Base-by-base conservation (phyloP, 1,140 invertebrate species). In the Sarcophaga bullata region DNA sequence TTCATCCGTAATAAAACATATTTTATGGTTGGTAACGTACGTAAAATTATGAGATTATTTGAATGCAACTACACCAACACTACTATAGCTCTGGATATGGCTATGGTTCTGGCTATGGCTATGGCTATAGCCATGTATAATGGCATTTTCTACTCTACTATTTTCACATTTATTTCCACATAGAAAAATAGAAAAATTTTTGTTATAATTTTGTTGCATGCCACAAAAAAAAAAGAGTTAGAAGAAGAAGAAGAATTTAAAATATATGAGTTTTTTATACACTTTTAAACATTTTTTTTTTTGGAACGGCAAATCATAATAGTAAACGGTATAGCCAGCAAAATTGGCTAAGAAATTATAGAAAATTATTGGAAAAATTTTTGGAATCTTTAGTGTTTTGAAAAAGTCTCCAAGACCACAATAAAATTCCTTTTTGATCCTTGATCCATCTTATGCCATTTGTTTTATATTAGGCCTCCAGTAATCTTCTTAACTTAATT, bases 131-230 rank as follows among this genome's bases (percentile, higher is more conserved):
- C 62, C 19, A 19, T 68, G n/a, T 6, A n/a, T 68, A 68, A n/a
- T 68, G 19, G 15, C 13, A 15, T 11, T 58, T 68, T 68, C 62
- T 68, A 68, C 62, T 68, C 62, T 68, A 68, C 62, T 68, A 68
- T 68, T 68, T 68, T 68, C 62, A 68, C 62, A 68, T 68, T 68
- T 68, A 68, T 68, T 68, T 68, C 7, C 7, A 13, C 54, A 58
- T 68, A 68, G 62, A 68, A 68, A 68, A 68, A n/a, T 68, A 0
- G 8, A 37, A 37, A 37, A 37, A 37, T 37, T 37, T 37, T 37
- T 37, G 25, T 37, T 37, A 37, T 37, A 37, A 37, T 37, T 8
- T n/a, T 68, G 62, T 68, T 17, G 17, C 19, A 68, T 68, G 62
- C n/a, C 62, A 68, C n/a, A 68, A 58, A 68, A 68, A 68, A 37